Base-by-base conservation (phyloP, 2,797 vertebrate species). In the Molossus molossus region DNA sequence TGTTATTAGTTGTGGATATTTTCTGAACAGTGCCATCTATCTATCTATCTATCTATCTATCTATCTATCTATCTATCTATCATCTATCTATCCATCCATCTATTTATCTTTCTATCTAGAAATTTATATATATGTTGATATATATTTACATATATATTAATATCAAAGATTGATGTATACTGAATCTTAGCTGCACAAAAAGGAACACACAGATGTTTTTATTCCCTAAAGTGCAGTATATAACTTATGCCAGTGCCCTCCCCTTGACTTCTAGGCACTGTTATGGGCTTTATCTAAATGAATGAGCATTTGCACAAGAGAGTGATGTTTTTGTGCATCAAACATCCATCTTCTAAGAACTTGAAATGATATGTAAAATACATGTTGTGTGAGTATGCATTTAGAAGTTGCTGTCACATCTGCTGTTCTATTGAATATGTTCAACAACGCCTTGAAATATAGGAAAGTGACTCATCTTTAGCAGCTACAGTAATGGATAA, bases 331-430 rank as follows among this genome's bases (percentile, higher is more conserved):
- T 58, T 62, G 17, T 55, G 27, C 40, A 45, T 75, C 29, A 62
- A 65, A 40, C 13, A 55, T 50, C 3, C 20, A 14, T 72, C 29
- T 85, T 90, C 37, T 82, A 87, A 65, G 62, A 91, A 90, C 14
- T 79, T 90, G 81, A 90, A 77, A 80, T 79, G 5, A 15, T 70
- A 69, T 37, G 60, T 79, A 85, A 33, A 92, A 75, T 48, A 55
- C 23, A 53, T 72, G 37, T 25, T 91, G 11, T 67, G 3, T 27
- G 15, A 80, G 76, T 90, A 9, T 73, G 75, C 12, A 57, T 69
- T 77, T 85, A 70, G 12, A 87, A 84, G 45, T 58, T 87, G 50
- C 17, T n/a, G 76, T 88, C 37, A 40, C 25, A 77, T 50, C 40
- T 85, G 37, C 60, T 82, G 21, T 62, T 87, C 5, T 45, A 27